Evolutionary conservation across 2,888 invertebrate genomes (phyloP).

Genomic region (Phyto melanocephala): DNA sequence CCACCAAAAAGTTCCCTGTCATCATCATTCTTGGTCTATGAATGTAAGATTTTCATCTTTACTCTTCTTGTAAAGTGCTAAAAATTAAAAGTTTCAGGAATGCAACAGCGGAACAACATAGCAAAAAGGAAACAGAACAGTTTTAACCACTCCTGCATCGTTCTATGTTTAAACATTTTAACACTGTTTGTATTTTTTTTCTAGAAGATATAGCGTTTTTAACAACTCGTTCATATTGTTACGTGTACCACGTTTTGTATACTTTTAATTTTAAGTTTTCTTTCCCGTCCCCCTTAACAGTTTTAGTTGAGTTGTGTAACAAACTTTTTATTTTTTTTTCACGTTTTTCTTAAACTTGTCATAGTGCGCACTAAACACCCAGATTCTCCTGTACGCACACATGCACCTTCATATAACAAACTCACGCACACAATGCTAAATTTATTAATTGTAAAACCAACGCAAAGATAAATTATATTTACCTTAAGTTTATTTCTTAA

Average conservation of each 20-base stretch:
- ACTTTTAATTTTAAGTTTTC: slow-evolving; percentile 58
- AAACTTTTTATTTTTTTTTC: background rate
- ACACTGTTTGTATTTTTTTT: slow-evolving; percentile 8
- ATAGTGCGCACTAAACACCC: background rate
- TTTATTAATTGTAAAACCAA: slow-evolving; percentile 64
- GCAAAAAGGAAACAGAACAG: background rate
- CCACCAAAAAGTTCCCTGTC: slow-evolving; percentile 25
- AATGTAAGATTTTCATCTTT: slow-evolving; percentile 51
- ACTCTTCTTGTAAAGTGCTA: slow-evolving; percentile 50
- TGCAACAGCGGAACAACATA: slow-evolving; percentile 9
- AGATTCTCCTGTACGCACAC: background rate
- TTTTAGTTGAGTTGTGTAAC: slow-evolving; percentile 10
- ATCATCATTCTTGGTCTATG: slow-evolving; percentile 20
- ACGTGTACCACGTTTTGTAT: slow-evolving; percentile 52
- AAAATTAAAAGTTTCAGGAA: slow-evolving; percentile 56
- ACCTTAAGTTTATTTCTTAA: slow-evolving; percentile 56
- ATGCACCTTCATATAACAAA: background rate
- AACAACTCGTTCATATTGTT: slow-evolving; percentile 26
- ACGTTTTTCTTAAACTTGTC: background rate
- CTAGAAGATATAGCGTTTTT: background rate
- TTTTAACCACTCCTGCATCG: slow-evolving; percentile 13
- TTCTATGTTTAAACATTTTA: slow-evolving; percentile 39
- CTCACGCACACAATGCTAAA: slow-evolving; percentile 43
- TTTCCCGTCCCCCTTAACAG: background rate
- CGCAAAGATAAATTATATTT: slow-evolving; percentile 60